Evolutionary conservation across 2,888 invertebrate species (phyloP), one percentile per base, ranked within the genome.

Genomic region (Arge pagana): DNA sequence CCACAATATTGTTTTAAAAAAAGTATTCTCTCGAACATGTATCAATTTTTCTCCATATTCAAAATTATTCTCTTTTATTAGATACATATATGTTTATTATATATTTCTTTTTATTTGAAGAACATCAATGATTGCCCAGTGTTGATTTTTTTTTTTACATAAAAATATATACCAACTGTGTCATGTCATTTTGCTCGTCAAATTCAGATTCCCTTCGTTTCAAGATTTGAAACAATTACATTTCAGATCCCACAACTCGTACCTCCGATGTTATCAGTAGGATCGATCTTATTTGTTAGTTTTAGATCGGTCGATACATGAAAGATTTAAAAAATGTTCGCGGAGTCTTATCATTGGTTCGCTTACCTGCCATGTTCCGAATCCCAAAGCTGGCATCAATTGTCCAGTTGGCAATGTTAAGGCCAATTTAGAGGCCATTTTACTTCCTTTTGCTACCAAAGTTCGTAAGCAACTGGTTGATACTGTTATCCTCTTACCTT

Each of bases 281-380:
- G n/a, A n/a, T n/a, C n/a, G n/a, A n/a, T n/a, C n/a, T n/a, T n/a
- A n/a, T n/a, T n/a, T n/a, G n/a, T n/a, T n/a, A n/a, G n/a, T n/a
- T n/a, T n/a, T n/a, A n/a, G n/a, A n/a, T n/a, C n/a, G n/a, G n/a
- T n/a, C n/a, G n/a, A n/a, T n/a, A n/a, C n/a, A 37, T 28, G 18
- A 37, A 48, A 30, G 15, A 18, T 8, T 5, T 6, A 31, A 41
- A 30, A 19, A 23, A n/a, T 33, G 23, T 8, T 21, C n/a, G 7
- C 7, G 28, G 19, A 37, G 65, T 65, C 58, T 64, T 63, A 23
- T 13, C n/a, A n/a, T n/a, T n/a, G n/a, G n/a, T n/a, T n/a, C n/a
- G 79, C 79, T 79, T 77, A 89, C 90, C 80, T 87, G 85, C 90
- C 90, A 90, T 52, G 90, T 90, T 51, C 90, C 90, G 66, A 87